Evolutionary conservation across 2,113 vertebrate genomes (phyloP).

Genomic region (Tupaia chinensis): DNA sequence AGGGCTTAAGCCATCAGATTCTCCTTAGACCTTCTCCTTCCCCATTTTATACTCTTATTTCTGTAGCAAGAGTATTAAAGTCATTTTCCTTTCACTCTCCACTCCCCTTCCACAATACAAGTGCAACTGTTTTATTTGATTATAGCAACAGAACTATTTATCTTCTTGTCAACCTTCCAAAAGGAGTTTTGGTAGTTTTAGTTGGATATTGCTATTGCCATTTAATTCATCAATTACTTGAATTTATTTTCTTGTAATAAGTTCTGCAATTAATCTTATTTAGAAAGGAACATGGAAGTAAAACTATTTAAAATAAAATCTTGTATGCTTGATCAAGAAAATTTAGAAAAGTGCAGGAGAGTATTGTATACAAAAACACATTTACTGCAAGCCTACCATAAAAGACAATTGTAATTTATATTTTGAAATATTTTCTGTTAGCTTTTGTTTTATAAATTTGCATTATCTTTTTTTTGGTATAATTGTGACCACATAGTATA

Average conservation of each 20-base stretch:
- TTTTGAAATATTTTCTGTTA: not conserved
- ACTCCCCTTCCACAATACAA: not conserved
- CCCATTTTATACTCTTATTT: not conserved
- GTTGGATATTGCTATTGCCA: not conserved
- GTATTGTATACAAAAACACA: not conserved
- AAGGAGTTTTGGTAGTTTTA: not conserved
- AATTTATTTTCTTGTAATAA: not conserved
- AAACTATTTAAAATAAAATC: slow-evolving; percentile 13
- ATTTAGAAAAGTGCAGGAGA: not conserved
- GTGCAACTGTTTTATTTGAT: not conserved
- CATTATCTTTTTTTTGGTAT: not conserved
- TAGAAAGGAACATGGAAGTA: not conserved
- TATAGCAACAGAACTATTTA: not conserved
- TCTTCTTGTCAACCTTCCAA: slow-evolving; percentile 18
- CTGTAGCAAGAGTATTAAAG: not conserved
- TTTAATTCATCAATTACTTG: slow-evolving; percentile 23
- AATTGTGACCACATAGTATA: not conserved
- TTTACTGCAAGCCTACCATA: not conserved
- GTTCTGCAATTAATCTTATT: not conserved
- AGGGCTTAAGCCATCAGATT: not conserved
- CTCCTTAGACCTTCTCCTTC: not conserved
- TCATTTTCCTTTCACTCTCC: not conserved
- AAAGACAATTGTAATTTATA: not conserved
- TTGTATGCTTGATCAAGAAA: not conserved
- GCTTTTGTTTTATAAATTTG: not conserved